Evolutionary conservation across 1,140 invertebrate genomes (phyloP), one percentile per base, ranked within the genome.

Genomic region (Stenopsyche tienmushanensis): DNA sequence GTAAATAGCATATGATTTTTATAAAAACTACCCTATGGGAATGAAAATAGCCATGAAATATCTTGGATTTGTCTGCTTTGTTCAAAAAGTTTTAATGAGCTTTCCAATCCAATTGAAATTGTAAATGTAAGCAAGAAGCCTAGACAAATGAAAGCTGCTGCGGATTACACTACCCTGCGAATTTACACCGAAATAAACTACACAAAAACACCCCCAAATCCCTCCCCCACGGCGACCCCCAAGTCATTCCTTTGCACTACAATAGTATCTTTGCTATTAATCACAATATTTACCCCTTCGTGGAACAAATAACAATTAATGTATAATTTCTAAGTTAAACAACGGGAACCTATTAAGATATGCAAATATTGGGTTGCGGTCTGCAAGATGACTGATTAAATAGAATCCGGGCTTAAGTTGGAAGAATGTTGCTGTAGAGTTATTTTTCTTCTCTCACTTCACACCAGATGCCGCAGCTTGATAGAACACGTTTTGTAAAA

Each of bases 281-380:
- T 34, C 29, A 34, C 29, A 34, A 34, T 34, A 34, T 34, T 34
- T 34, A 34, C 29, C 29, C 29, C 29, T n/a, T n/a, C n/a, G n/a
- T 25, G 49, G 21, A 57, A 18, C 54, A 57, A 57, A 57, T 57
- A 57, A 57, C 54, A 57, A 57, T 57, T 57, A 57, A 57, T 57
- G 34, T 53, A 29, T 57, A 57, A 57, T 57, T 21, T 42, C 2
- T 10, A 3, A 15, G 39, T 42, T 42, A 57, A 57, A 57, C 54
- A 57, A 57, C 21, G 54, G 39, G 25, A 53, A 53, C 18, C 54
- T 42, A 57, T 57, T 57, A 57, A 41, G 54, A 57, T 57, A 57
- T 57, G 54, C 39, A 57, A 57, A 57, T 57, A 57, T 57, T 39
- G 17, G 17, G 10, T 29, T 17, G 52, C 52, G 52, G 49, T 52